Conservation (phyloP, 2,888 invertebrate genomes). For the Xanthia togata region DNA sequence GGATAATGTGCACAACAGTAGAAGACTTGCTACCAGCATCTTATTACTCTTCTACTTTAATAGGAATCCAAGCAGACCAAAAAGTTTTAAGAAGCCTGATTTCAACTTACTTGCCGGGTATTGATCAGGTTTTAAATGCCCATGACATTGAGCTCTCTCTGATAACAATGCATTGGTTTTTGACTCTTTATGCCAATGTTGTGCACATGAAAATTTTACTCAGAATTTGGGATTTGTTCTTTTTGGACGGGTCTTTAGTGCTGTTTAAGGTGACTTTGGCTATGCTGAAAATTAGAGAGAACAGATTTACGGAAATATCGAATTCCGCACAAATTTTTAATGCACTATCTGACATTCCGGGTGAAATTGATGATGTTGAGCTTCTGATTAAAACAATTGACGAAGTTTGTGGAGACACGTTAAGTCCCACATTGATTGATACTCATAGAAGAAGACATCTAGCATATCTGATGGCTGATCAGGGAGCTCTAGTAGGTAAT, state of each 20-base stretch:
- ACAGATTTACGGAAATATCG: constrained; percentile 95
- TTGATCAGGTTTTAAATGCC: constrained; percentile 97
- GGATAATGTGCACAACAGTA: constrained; percentile 99
- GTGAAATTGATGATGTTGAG: constrained; percentile 97
- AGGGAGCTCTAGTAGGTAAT: constrained; percentile 97
- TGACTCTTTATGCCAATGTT: constrained; percentile 98
- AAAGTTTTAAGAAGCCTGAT: constrained; percentile 98
- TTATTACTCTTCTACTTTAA: constrained; percentile 98
- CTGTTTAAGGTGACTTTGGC: constrained; percentile 98
- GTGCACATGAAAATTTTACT: constrained; percentile 98
- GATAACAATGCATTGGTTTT: constrained; percentile 99
- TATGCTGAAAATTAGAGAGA: constrained; percentile 96
- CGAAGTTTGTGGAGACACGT: constrained; percentile 94
- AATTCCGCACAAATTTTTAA: constrained; percentile 99
- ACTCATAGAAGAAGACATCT: constrained; percentile 97
- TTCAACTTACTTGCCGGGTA: constrained; percentile 96
- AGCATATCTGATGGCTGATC: constrained; percentile 99
- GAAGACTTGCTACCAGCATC: constrained; percentile 99
- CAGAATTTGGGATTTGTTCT: constrained; percentile 99
- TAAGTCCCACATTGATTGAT: constrained; percentile 96
- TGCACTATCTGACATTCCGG: constrained; percentile 98
- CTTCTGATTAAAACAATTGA: constrained; percentile 94
- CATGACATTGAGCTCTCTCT: constrained; percentile 98
- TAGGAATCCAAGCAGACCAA: constrained; percentile 98
- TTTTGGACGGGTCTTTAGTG: constrained; percentile 98